Evolutionary conservation across 2,113 vertebrate species (phyloP).

Genomic region (Dromiciops gliroides): DNA sequence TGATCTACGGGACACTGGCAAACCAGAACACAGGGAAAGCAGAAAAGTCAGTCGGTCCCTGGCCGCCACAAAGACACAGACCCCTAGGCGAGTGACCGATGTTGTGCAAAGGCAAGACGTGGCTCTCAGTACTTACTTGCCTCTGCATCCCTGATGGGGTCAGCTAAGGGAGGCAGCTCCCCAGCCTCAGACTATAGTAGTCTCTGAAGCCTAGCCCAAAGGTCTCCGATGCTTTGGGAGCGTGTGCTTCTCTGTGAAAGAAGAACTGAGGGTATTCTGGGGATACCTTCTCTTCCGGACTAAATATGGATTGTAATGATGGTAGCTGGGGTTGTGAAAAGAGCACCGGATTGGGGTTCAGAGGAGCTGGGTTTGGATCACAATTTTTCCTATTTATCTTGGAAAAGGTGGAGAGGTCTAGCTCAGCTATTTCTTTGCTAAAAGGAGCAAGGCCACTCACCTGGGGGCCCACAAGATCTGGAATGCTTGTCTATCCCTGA

Average conservation of each 20-base stretch:
- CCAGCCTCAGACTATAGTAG: neutral
- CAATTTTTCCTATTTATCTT: neutral
- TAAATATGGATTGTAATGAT: neutral
- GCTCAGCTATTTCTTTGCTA: neutral
- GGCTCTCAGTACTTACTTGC: neutral
- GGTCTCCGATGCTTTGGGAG: neutral
- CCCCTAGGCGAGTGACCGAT: neutral
- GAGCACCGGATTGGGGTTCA: neutral
- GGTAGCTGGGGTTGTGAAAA: neutral
- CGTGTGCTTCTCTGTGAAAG: neutral
- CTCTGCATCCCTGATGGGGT: neutral
- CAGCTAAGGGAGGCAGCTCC: neutral
- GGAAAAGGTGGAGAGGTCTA: constrained; percentile 14
- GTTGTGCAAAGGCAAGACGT: neutral
- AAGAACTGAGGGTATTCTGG: neutral
- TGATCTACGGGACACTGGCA: neutral
- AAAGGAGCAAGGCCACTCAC: neutral
- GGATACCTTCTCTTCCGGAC: neutral
- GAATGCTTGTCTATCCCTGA: neutral
- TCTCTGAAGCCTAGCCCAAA: neutral
- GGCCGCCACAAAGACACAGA: neutral
- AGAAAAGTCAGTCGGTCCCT: neutral
- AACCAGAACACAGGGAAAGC: neutral
- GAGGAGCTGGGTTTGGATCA: no score
- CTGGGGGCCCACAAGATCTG: neutral